phyloP scores from a whole-genome alignment of 92 coral and sea anemone genomes.

The Umimayanthus chanpuru region DNA sequence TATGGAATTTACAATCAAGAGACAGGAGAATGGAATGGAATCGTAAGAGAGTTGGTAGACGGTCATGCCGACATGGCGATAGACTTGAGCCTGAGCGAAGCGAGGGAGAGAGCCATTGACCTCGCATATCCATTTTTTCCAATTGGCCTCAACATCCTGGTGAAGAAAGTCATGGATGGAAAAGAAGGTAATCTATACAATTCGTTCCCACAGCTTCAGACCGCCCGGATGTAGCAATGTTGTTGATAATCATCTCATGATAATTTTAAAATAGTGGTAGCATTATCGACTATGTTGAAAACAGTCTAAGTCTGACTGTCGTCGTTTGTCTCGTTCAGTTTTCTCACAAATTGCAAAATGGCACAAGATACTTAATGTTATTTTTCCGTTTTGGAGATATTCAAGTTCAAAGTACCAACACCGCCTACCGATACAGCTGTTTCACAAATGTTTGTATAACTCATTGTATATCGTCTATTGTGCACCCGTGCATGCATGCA shows the following conservation, averaged over 20 bases:
- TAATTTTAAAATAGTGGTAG: too few species aligned
- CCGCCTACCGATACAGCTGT: too few species aligned
- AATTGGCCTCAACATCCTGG: constrained; percentile 64
- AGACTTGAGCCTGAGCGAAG: constrained; percentile 48
- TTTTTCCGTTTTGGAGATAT: not conserved
- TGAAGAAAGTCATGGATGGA: constrained; percentile 30
- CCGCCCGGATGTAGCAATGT: too few species aligned
- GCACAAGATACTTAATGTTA: constrained; percentile 18
- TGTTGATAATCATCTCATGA: too few species aligned
- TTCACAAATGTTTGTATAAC: too few species aligned
- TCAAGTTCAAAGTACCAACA: too few species aligned
- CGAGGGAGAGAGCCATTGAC: constrained; percentile 44
- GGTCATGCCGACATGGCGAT: constrained; percentile 53
- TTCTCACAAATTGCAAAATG: not conserved
- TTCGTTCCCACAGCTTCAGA: too few species aligned
- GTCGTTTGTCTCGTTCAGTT: not conserved
- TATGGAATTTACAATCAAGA: not conserved
- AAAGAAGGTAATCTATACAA: not conserved
- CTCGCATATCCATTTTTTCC: constrained; percentile 60
- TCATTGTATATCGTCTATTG: too few species aligned
- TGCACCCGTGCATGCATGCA: too few species aligned
- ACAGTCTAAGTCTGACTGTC: not conserved
- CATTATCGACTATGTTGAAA: too few species aligned
- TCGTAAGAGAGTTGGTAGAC: not conserved
- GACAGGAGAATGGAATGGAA: not conserved